Evolutionary conservation across 2,888 invertebrate species (phyloP).

Genomic region (Cephus rjabovi): DNA sequence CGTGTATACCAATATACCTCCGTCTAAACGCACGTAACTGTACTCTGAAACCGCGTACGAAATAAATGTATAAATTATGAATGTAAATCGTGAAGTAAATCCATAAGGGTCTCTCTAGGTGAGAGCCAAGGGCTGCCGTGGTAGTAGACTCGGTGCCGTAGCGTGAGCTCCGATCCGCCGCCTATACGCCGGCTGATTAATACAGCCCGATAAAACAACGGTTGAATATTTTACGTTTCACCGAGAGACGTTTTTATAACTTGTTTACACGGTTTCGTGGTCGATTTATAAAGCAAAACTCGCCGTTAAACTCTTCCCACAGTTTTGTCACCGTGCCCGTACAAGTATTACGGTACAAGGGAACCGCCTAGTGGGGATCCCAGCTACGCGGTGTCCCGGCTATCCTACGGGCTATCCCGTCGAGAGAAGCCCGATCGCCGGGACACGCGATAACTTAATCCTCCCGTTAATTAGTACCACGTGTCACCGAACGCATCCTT

Average conservation of each 20-base stretch:
- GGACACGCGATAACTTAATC: slow-evolving; percentile 13
- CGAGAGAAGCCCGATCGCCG: not conserved
- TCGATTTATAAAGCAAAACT: slow-evolving; percentile 19
- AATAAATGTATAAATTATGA: slow-evolving; percentile 43
- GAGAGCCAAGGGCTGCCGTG: not conserved
- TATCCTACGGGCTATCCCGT: not conserved
- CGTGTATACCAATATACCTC: not conserved
- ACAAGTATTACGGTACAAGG: slow-evolving; percentile 3
- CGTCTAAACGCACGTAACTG: not conserved
- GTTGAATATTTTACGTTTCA: slow-evolving; percentile 38
- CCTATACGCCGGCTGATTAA: slow-evolving; percentile 39
- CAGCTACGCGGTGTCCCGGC: not conserved
- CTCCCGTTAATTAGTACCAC: slow-evolving; percentile 20
- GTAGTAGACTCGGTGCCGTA: slow-evolving; percentile 11
- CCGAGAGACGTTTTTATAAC: slow-evolving; percentile 35
- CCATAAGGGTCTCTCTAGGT: not conserved
- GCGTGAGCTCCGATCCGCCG: slow-evolving; percentile 37
- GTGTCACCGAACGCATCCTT: not conserved
- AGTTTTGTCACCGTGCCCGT: slow-evolving; percentile 14
- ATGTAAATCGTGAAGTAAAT: slow-evolving; percentile 33
- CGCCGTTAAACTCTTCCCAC: slow-evolving; percentile 6
- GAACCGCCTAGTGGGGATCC: not conserved
- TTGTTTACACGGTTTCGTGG: slow-evolving; percentile 43
- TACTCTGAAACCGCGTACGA: not conserved
- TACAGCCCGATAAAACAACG: slow-evolving; percentile 44